phyloP scores from a whole-genome alignment of 2,797 vertebrate species.

The Furcifer pardalis region DNA sequence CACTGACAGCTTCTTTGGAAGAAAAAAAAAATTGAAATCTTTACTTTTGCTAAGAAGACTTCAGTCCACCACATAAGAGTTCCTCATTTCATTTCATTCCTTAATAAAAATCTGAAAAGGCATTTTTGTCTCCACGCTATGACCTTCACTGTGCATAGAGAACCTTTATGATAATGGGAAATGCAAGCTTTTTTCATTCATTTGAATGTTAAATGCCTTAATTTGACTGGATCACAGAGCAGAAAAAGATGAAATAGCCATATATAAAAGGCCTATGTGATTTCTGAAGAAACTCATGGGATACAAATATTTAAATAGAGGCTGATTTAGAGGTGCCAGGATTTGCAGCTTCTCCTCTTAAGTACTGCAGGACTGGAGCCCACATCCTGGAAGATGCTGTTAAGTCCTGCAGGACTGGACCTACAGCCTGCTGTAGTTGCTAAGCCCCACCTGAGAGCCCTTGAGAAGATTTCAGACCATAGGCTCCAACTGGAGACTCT shows the following conservation, averaged over 20 bases:
- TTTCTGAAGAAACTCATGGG: neutral
- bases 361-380: too few species aligned
- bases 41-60: neutral
- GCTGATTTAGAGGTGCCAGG: neutral
- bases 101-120: neutral
- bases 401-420: too few species aligned
- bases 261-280: neutral
- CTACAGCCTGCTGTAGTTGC: too few species aligned
- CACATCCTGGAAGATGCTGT: too few species aligned
- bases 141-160: neutral
- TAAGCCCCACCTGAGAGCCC: too few species aligned
- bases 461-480: too few species aligned
- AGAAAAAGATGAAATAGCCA: too few species aligned
- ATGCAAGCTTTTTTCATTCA: neutral
- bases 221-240: neutral
- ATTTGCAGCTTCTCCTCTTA: too few species aligned
- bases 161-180: neutral
- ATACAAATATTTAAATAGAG: neutral
- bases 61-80: neutral
- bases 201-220: neutral
- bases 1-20: conserved; percentile 11
- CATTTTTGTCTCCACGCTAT: neutral
- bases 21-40: conserved; percentile 24
- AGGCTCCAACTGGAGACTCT: too few species aligned
- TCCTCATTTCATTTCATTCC: neutral